These are phyloP conservation scores for Centropristis striata DNA, from an alignment of 2,113 vertebrate species.

Conservation along the genomic window DNA sequence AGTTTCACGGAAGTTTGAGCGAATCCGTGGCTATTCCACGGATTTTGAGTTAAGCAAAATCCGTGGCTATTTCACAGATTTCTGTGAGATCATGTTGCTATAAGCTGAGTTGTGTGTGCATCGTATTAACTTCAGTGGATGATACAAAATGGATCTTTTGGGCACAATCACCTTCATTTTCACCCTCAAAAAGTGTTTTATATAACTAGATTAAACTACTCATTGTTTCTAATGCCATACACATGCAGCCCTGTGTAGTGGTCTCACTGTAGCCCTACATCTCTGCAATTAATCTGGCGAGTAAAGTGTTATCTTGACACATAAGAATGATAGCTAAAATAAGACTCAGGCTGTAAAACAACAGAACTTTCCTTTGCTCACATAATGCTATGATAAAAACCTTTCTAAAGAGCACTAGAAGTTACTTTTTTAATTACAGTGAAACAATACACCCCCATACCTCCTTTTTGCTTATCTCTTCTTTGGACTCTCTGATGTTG, in stretches of 20 bases:
- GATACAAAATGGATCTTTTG: not conserved
- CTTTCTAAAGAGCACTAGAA: conserved; percentile 15
- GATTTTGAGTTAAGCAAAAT: too few species aligned
- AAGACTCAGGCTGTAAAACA: conserved; percentile 1
- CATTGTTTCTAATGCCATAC: not conserved
- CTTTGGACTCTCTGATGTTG: conserved; percentile 3
- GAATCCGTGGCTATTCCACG: too few species aligned
- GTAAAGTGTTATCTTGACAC: not conserved
- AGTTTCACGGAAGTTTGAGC: too few species aligned
- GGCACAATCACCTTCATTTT: not conserved
- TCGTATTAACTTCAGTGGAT: not conserved
- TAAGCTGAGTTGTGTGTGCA: not conserved
- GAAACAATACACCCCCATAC: conserved; percentile 16
- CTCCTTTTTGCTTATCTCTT: conserved; percentile 20
- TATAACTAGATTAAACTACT: conserved; percentile 5
- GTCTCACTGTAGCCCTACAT: not conserved
- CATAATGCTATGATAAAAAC: conserved; percentile 24
- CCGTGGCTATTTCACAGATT: too few species aligned
- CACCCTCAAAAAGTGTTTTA: not conserved
- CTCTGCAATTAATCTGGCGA: conserved; percentile 8
- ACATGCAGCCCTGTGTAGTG: not conserved
- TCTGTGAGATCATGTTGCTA: too few species aligned
- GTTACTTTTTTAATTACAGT: conserved; percentile 42
- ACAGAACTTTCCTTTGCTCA: not conserved
- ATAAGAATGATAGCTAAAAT: not conserved